Evolutionary conservation across 2,113 vertebrate genomes (phyloP).

Genomic region (Rhagologus leucostigma): DNA sequence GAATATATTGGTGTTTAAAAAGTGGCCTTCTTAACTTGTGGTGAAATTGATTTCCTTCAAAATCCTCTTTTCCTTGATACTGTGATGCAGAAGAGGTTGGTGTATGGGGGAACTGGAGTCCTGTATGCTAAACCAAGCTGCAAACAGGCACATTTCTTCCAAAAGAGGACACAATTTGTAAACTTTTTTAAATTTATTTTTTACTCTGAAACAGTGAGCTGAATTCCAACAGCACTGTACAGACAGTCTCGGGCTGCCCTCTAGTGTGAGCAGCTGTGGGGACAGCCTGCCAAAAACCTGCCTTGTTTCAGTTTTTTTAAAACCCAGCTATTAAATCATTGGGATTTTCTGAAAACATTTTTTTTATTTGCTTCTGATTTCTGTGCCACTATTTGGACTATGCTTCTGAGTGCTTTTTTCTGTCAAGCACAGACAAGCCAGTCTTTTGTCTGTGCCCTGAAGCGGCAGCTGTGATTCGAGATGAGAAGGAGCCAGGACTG

Average conservation of each 20-base stretch:
- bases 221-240: neutral
- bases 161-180: neutral
- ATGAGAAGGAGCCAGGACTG: neutral
- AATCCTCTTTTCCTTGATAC: neutral
- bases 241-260: constrained; percentile 35
- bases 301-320: neutral
- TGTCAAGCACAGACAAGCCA: neutral
- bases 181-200: neutral
- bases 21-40: neutral
- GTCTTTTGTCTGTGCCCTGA: neutral
- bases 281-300: neutral
- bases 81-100: neutral
- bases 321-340: neutral
- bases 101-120: neutral
- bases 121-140: neutral
- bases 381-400: neutral
- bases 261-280: neutral
- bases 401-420: neutral
- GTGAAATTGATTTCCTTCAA: neutral
- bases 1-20: neutral
- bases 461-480: neutral
- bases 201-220: neutral
- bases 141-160: neutral
- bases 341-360: neutral
- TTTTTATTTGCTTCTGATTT: neutral